Evolutionary conservation across 2,797 vertebrate species (phyloP), one percentile per base, ranked within the genome.

Genomic region (Hypotaenidia philippensis): DNA sequence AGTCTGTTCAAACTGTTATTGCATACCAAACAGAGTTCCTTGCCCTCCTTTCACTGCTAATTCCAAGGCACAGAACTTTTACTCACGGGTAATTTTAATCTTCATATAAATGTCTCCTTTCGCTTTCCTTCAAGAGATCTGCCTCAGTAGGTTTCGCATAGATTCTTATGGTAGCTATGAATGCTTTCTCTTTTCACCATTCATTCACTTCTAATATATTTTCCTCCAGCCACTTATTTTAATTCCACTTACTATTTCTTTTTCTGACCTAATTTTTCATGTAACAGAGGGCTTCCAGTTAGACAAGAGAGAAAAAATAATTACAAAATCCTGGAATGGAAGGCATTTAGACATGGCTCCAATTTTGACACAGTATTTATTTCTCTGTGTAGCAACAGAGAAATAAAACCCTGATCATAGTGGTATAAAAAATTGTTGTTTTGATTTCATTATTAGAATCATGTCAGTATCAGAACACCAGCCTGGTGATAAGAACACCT

Each of bases 41-140:
- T 72, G n/a, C 82, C 72, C 59, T 95, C 77, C 32, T 94, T 95
- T 89, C 70, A 71, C 56, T 34, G 32, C 59, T 84, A 84, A 92
- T 93, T 91, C 76, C 47, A 66, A 55, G 27, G 76, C 52, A 94
- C 22, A 93, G 84, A 84, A 84, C 20, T 44, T 59, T 75, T 78
- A 88, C 76, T 95, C 69, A 21, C 40, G 69, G 53, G 65, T 19
- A 88, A 59, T 78, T 95, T 93, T 91, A 80, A 90, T 94, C 68
- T 52, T 94, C 59, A n/a, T 84, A 72, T 52, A 84, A 92, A 95
- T 36, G 17, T 47, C 52, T 82, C 41, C 63, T 77, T 69, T 72
- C 53, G 21, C 79, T 95, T 93, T 76, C 32, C 76, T 89, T 65
- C 53, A 41, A 25, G 31, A 77, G 72, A 80, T 25, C 12, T 81